Evolutionary conservation across 2,888 invertebrate species (phyloP).

Genomic region (Dastarcus helophoroides): DNA sequence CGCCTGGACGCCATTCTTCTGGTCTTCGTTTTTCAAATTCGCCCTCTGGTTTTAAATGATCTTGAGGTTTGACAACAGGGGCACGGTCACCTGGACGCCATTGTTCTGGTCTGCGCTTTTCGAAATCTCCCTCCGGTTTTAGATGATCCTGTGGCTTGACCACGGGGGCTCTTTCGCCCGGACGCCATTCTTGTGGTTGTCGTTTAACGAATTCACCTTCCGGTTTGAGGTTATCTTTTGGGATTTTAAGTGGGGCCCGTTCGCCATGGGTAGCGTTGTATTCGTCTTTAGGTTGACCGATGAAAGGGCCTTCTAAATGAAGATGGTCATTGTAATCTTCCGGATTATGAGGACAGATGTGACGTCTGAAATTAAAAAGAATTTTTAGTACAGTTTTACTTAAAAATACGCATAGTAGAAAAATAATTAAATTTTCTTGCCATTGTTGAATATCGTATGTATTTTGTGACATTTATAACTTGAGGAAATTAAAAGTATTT

Average conservation of each 20-base stretch:
- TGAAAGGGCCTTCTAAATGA: conserved; percentile 55
- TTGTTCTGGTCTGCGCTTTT: conserved; percentile 36
- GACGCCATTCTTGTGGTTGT: conserved; percentile 36
- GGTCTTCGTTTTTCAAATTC: conserved; percentile 35
- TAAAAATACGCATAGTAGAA: too few relatives aligned
- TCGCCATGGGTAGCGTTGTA: conserved; percentile 38
- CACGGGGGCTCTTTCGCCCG: conserved; percentile 34
- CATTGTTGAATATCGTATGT: too few relatives aligned
- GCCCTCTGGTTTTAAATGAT: conserved; percentile 37
- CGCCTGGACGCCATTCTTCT: conserved; percentile 38
- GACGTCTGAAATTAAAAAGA: conserved; percentile 70
- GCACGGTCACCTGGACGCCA: conserved; percentile 32
- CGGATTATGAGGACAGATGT: conserved; percentile 63
- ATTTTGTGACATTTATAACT: too few relatives aligned
- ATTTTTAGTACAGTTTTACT: too few relatives aligned
- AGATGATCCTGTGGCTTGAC: conserved; percentile 37
- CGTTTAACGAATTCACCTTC: conserved; percentile 38
- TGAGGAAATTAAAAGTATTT: too few relatives aligned
- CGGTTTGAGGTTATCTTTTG: conserved; percentile 35
- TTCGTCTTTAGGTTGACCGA: conserved; percentile 41
- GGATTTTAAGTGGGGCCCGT: conserved; percentile 31
- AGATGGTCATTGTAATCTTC: conserved; percentile 59
- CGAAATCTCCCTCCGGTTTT: conserved; percentile 40
- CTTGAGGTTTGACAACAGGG: conserved; percentile 31
- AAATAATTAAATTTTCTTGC: too few relatives aligned